phyloP scores from a whole-genome alignment of 2,113 vertebrate genomes.

The Pachypanchax playfairii region DNA sequence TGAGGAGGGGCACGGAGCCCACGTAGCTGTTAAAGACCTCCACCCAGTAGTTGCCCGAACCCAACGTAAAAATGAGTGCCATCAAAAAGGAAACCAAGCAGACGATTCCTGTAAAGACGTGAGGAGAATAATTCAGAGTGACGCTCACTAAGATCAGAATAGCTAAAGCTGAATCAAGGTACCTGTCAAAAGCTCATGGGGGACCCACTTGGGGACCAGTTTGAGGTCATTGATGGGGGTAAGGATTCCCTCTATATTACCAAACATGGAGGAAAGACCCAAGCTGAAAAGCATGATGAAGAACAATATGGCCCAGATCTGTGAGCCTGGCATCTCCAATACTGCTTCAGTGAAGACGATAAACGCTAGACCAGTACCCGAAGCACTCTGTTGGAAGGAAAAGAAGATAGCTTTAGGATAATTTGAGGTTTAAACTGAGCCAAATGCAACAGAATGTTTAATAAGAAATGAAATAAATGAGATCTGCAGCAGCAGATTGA shows the following conservation, averaged over 20 bases:
- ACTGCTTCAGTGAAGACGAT: conserved; percentile 89
- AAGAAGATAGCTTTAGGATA: not conserved
- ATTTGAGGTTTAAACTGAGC: too few species aligned
- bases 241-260: conserved; percentile 87
- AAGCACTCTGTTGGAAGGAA: conserved; percentile 78
- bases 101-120: conserved; percentile 73
- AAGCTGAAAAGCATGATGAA: conserved; percentile 90
- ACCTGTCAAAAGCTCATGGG: conserved; percentile 83
- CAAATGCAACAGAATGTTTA: too few species aligned
- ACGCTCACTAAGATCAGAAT: not conserved
- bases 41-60: conserved; percentile 93
- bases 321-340: conserved; percentile 86
- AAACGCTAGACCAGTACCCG: conserved; percentile 91
- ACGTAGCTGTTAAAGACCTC: conserved; percentile 88
- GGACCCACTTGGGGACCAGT: conserved; percentile 78
- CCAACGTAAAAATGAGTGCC: conserved; percentile 84
- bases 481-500: not conserved
- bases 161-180: conserved; percentile 1
- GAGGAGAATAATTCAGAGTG: not conserved
- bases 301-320: conserved; percentile 90
- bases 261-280: conserved; percentile 94
- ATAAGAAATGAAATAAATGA: too few species aligned
- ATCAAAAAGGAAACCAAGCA: conserved; percentile 78
- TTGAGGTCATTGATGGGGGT: conserved; percentile 83
- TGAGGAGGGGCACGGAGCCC: conserved; percentile 83